phyloP scores from a whole-genome alignment of 2,113 vertebrate genomes.

The Albula goreensis region DNA sequence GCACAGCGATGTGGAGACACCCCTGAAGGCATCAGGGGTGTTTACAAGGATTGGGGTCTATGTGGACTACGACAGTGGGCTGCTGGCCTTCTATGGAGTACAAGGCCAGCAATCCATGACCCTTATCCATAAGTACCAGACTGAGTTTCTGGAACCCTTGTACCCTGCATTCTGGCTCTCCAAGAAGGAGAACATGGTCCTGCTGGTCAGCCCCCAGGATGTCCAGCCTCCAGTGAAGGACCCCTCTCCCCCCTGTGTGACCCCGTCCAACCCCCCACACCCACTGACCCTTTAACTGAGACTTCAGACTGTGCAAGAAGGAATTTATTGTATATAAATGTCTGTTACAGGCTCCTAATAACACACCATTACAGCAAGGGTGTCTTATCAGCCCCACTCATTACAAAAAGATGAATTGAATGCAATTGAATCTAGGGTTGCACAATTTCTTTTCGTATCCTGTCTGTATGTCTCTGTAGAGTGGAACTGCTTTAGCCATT shows the following conservation, averaged over 20 bases:
- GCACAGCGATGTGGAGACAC: conserved; percentile 65
- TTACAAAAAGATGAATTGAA: not conserved
- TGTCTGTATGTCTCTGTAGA: too few species aligned
- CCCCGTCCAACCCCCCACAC: not conserved
- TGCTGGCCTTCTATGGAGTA: conserved; percentile 69
- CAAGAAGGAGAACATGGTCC: conserved; percentile 72
- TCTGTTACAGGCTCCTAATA: not conserved
- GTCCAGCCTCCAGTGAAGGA: not conserved
- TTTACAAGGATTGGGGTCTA: conserved; percentile 69
- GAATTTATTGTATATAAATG: not conserved
- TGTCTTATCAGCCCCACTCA: not conserved
- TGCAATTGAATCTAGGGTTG: not conserved
- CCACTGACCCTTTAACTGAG: not conserved
- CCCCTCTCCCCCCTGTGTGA: not conserved
- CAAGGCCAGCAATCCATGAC: conserved; percentile 47
- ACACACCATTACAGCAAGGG: not conserved
- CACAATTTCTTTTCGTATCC: too few species aligned
- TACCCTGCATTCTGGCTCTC: conserved; percentile 74
- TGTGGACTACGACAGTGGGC: conserved; percentile 59
- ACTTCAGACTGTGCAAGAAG: not conserved
- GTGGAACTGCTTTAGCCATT: not conserved
- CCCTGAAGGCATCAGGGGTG: conserved; percentile 46
- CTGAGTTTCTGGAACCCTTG: conserved; percentile 66
- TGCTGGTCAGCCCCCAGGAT: conserved; percentile 38
- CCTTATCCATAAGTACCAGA: conserved; percentile 62